phyloP scores from a whole-genome alignment of 2,113 vertebrate genomes.

The Parotia lawesii region DNA sequence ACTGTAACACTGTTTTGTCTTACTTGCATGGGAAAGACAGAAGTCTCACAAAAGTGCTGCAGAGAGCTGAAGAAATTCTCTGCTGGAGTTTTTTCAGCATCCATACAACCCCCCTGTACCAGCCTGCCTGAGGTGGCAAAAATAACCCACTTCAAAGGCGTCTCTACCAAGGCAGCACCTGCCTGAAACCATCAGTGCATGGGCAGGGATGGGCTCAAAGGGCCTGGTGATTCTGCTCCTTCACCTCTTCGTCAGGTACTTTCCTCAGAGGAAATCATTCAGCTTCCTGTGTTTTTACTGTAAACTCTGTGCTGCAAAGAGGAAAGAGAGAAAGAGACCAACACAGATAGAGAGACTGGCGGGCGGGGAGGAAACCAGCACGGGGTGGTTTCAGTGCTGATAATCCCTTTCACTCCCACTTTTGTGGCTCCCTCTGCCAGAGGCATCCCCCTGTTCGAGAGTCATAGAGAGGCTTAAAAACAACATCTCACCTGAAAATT shows the following conservation, averaged over 20 bases:
- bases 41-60: too few species aligned
- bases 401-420: background rate
- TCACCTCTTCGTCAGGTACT: constrained; percentile 67
- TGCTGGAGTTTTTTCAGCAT: too few species aligned
- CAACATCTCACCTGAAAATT: background rate
- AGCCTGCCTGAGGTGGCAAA: background rate
- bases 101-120: too few species aligned
- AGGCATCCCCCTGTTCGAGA: background rate
- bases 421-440: background rate
- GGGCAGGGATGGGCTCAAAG: background rate
- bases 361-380: background rate
- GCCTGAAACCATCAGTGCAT: background rate
- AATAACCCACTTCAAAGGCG: background rate
- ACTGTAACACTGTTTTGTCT: too few species aligned
- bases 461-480: background rate
- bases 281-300: constrained; percentile 77
- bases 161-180: background rate
- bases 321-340: constrained; percentile 43
- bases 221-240: background rate
- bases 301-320: constrained; percentile 63
- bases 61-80: too few species aligned
- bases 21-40: too few species aligned
- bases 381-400: background rate
- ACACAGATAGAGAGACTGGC: background rate
- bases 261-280: constrained; percentile 73